A percentile compares a stretch with the other conserved stretches of the same genome.
These are phyloP conservation scores for Aplochiton taeniatus DNA, from an alignment of 2,797 vertebrate genomes.

Conservation along the genomic window DNA sequence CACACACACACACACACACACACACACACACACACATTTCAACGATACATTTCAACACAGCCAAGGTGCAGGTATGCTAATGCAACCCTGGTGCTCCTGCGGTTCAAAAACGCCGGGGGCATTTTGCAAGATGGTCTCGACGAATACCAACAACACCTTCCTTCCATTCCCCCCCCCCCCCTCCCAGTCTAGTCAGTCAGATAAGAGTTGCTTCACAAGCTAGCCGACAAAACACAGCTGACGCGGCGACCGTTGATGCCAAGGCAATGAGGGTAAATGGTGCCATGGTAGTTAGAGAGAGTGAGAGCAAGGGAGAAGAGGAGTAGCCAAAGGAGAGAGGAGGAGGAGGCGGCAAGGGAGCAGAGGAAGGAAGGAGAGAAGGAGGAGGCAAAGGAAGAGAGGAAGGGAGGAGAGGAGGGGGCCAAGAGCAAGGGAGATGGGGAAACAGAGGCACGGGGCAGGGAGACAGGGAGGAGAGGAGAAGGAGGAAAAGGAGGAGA, in stretches of 20 bases:
- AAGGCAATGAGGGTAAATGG: constrained; percentile 33
- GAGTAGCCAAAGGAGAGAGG: not conserved
- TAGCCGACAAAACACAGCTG: constrained; percentile 50
- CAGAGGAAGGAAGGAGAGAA: no score
- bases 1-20: constrained; percentile 23
- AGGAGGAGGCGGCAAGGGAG: not conserved
- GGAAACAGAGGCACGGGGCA: accelerated
- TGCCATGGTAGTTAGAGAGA: no score
- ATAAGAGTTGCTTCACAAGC: constrained; percentile 49
- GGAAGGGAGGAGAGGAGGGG: not conserved
- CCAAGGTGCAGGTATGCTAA: constrained; percentile 33
- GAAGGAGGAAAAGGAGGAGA: no score
- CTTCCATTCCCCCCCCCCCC: constrained; percentile 47
- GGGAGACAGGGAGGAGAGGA: not conserved
- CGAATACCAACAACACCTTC: constrained; percentile 60
- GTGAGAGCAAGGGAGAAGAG: not conserved
- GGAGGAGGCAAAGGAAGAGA: not conserved
- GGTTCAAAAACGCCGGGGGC: constrained; percentile 46
- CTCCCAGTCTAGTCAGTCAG: constrained; percentile 11
- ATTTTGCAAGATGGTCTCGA: constrained; percentile 55
- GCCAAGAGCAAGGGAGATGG: not conserved
- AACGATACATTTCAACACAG: no score
- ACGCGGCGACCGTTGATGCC: constrained; percentile 29
- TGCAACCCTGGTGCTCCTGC: constrained; percentile 41
- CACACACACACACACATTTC: constrained; percentile 35